phyloP scores from a whole-genome alignment of 2,113 vertebrate genomes.

The Tychaedon coryphoeus region DNA sequence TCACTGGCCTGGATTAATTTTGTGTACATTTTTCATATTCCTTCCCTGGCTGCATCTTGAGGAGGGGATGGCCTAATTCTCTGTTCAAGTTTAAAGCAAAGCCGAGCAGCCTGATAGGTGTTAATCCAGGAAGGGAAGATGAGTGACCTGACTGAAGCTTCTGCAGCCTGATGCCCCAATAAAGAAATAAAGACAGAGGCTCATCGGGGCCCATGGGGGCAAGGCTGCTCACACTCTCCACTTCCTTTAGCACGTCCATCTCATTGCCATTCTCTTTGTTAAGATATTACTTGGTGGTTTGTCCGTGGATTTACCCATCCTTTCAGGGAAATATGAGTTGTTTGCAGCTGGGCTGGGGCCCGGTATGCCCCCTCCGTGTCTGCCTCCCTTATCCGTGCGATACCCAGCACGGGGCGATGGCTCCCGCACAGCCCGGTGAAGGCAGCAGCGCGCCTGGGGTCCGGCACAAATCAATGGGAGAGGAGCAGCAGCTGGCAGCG shows the following conservation, averaged over 20 bases:
- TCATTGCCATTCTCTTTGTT: not conserved
- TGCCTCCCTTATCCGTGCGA: not conserved
- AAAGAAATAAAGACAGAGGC: not conserved
- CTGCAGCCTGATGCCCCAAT: not conserved
- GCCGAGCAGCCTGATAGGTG: not conserved
- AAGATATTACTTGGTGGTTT: not conserved
- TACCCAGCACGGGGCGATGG: not conserved
- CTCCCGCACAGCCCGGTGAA: not conserved
- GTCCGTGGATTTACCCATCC: not conserved
- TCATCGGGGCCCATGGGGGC: rapidly evolving
- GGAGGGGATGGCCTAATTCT: not conserved
- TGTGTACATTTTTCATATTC: not conserved
- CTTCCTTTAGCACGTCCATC: not conserved
- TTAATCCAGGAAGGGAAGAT: not conserved
- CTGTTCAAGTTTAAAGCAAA: not conserved
- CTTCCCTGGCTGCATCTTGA: not conserved
- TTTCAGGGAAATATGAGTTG: not conserved
- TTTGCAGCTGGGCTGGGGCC: not conserved
- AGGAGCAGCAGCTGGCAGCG: slow-evolving; percentile 13
- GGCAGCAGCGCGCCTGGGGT: not conserved
- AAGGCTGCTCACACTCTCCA: rapidly evolving
- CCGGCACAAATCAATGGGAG: not conserved
- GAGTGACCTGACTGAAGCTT: not conserved
- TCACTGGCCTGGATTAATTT: slow-evolving; percentile 35
- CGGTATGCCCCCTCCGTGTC: not conserved